Percentiles rank a stretch among this genome's conserved stretches.
These are phyloP conservation scores for Neuroscelio doddi DNA, from an alignment of 2,888 invertebrate genomes.

Conservation along the genomic window DNA sequence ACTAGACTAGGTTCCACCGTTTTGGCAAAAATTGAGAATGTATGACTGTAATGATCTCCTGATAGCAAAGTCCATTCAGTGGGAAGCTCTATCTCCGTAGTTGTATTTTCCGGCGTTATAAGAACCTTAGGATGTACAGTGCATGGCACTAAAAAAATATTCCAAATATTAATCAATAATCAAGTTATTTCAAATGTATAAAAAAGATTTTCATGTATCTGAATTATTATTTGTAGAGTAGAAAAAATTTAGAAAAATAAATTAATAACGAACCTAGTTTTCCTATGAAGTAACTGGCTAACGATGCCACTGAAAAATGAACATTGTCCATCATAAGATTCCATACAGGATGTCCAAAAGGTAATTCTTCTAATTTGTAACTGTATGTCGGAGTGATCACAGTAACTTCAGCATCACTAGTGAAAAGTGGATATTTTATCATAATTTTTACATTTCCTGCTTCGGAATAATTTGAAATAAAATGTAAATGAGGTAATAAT, in stretches of 20 bases:
- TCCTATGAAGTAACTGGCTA: constrained; percentile 14
- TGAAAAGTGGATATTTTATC: constrained; percentile 53
- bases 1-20: constrained; percentile 50
- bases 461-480: constrained; percentile 48
- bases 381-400: constrained; percentile 57
- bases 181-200: not conserved
- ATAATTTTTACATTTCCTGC: constrained; percentile 53
- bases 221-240: not conserved
- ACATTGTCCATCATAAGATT: constrained; percentile 38
- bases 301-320: constrained; percentile 8
- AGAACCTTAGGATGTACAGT: constrained; percentile 53
- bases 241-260: not conserved
- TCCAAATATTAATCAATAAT: not conserved
- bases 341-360: constrained; percentile 31
- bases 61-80: constrained; percentile 65
- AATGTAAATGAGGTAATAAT: constrained; percentile 40
- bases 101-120: constrained; percentile 51
- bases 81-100: constrained; percentile 48
- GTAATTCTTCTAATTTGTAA: constrained; percentile 38
- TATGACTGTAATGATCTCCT: constrained; percentile 56
- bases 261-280: not conserved
- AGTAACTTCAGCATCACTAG: constrained; percentile 52
- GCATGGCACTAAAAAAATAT: constrained; percentile 59
- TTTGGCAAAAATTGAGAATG: constrained; percentile 66
- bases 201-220: not conserved